Evolutionary conservation across 2,888 invertebrate species (phyloP), one percentile per base, ranked within the genome.

Genomic region (Acrobasis consociella): DNA sequence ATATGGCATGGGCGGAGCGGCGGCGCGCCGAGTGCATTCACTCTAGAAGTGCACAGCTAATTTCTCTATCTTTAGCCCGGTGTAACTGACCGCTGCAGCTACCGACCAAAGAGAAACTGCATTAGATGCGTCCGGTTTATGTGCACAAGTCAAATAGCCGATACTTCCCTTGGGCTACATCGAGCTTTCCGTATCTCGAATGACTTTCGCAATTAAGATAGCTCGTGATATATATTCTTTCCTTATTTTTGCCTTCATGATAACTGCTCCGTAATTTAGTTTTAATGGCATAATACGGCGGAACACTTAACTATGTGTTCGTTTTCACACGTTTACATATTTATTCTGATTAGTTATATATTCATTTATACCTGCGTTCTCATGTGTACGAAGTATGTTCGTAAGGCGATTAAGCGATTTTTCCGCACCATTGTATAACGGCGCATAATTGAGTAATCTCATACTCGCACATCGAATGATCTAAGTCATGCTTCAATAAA

Each of bases 51-150:
- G 81, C 77, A 76, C 83, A 77, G 83, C 87, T 91, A 91, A 91
- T 91, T 92, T 90, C 89, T 91, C 91, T 92, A 92, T 91, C 90
- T 91, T 90, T 91, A 91, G 91, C 85, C 80, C 78, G 86, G 87
- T 81, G 86, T 92, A 88, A 91, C 85, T 91, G 92, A 91, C 91
- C 91, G 88, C 73, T 70, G 68, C 76, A 77, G 81, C 85, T 84
- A 82, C 84, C 78, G 81, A 77, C 83, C 75, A 77, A 83, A 86
- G 89, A 88, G 89, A 90, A 89, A 90, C 87, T 89, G 90, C 89
- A 86, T 87, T 87, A 87, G 89, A 87, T 81, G 86, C 87, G 83
- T 87, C 88, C 87, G 89, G 89, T 89, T 87, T 87, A 76, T 77
- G 79, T 76, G 79, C 79, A 80, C 78, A 78, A 83, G 78, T 85